These are phyloP conservation scores for Notiomystis cincta DNA, from an alignment of 2,113 vertebrate genomes.

Conservation along the genomic window DNA sequence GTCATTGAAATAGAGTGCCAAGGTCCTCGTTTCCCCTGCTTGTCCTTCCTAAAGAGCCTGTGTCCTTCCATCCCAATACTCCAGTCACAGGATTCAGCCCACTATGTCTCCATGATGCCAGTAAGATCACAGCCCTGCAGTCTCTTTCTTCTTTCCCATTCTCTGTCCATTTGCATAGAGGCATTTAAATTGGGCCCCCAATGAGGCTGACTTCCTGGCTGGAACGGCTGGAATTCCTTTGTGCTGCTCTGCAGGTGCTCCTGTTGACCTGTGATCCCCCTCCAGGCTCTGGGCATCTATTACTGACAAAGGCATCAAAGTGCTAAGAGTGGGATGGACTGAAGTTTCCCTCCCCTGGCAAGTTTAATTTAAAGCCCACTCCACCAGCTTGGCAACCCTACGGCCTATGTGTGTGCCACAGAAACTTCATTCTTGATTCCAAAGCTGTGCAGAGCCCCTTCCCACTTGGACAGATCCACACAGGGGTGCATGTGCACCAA, in stretches of 20 bases:
- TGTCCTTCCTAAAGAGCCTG: accelerated
- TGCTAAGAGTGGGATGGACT: neutral
- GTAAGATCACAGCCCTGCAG: neutral
- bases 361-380: neutral
- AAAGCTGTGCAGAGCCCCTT: neutral
- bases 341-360: neutral
- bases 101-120: neutral
- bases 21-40: accelerated
- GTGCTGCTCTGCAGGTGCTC: neutral
- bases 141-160: neutral
- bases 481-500: accelerated
- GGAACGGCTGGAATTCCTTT: neutral
- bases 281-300: neutral
- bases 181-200: too few relatives aligned
- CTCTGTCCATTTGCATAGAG: neutral
- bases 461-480: neutral
- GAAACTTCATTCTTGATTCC: neutral
- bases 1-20: neutral
- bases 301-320: neutral
- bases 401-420: neutral
- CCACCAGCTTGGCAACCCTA: neutral
- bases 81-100: neutral
- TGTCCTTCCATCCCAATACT: neutral
- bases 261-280: neutral
- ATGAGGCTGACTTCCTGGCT: neutral